Base-by-base conservation (phyloP, 2,113 vertebrate genomes). In the Morone saxatilis region DNA sequence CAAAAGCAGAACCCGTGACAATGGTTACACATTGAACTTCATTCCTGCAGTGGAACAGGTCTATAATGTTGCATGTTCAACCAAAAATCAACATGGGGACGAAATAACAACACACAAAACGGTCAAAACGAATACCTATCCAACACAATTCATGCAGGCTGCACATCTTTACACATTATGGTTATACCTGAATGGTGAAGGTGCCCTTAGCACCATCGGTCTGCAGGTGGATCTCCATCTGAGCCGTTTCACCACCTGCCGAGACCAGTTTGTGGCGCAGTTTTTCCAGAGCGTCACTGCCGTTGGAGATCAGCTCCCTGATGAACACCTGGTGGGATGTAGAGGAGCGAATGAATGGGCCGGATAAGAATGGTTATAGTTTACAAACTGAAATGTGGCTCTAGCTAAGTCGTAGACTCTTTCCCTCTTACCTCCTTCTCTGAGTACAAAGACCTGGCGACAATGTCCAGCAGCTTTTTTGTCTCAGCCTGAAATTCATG, bases 401-500 rank as follows among this genome's bases (percentile, higher is more conserved):
- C 5, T 4, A n/a, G 9, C 17, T 8, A 56, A 31, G 16, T 31
- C 16, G 0, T 3, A 38, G 1, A 41, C 4, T 22, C 0, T 54
- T 14, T 25, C n/a, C 1, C 14, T 53, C 62, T 72, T 72, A 99
- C 98, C 97, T 99, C 98, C 89, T 99, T 99, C 91, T 99, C 98
- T 0, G 98, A 99, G 92, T 99, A 99, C 86, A 99, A 89, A 5
- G 98, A 99, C 50, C 96, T 92, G 60, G 98, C 98, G 71, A 99
- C 98, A 14, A 99, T 99, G 85, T 99, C 98, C 95, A 99, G 88
- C 71, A 99, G 96, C 81, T 99, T 98, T 93, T 98, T 99, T 0
- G 98, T 99, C 92, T 99, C 98, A 31, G 98, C 98, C 92, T 99
- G 97, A 90, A 99, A 99, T 86, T 99, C 97, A 12, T 99, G 97